A percentile compares a stretch with the other conserved stretches of the same genome.
Conservation (phyloP, 2,888 invertebrate genomes). For the Pilophorus perplexus region DNA sequence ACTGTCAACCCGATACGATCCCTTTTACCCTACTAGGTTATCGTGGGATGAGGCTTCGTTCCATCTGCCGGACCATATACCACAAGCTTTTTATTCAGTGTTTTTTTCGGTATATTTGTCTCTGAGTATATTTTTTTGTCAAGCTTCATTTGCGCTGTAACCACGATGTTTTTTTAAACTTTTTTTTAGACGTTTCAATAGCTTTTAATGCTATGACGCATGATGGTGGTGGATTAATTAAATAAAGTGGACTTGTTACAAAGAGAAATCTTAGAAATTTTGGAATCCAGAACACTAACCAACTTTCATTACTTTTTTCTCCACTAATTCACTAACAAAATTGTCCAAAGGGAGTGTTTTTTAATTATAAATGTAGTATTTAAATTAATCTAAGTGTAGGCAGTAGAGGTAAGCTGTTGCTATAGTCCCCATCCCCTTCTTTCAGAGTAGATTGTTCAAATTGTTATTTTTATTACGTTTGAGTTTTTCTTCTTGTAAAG, state of each 20-base stretch:
- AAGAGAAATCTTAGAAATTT: conserved; percentile 9
- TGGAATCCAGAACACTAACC: conserved; percentile 4
- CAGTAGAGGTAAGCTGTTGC: conserved; percentile 39
- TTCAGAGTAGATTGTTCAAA: conserved; percentile 25
- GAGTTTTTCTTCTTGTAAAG: conserved; percentile 11
- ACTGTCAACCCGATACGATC: too few species aligned
- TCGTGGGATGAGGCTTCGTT: background rate
- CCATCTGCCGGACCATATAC: conserved; percentile 33
- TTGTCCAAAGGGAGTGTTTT: conserved; percentile 4
- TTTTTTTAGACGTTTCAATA: conserved; percentile 37
- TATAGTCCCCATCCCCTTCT: conserved; percentile 24
- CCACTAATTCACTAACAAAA: conserved; percentile 20
- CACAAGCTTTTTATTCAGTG: conserved; percentile 39
- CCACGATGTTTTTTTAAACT: conserved; percentile 14
- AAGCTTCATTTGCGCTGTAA: conserved; percentile 45
- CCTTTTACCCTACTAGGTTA: too few species aligned
- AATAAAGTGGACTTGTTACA: conserved; percentile 17
- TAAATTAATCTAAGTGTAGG: conserved; percentile 23
- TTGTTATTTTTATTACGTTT: conserved; percentile 9
- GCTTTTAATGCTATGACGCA: conserved; percentile 38
- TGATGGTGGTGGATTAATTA: conserved; percentile 36
- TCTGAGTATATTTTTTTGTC: conserved; percentile 43
- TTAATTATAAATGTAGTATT: conserved; percentile 17
- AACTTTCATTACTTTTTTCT: background rate
- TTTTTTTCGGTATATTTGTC: conserved; percentile 41